phyloP scores from a whole-genome alignment of 2,113 vertebrate species.

The Mesitornis unicolor region DNA sequence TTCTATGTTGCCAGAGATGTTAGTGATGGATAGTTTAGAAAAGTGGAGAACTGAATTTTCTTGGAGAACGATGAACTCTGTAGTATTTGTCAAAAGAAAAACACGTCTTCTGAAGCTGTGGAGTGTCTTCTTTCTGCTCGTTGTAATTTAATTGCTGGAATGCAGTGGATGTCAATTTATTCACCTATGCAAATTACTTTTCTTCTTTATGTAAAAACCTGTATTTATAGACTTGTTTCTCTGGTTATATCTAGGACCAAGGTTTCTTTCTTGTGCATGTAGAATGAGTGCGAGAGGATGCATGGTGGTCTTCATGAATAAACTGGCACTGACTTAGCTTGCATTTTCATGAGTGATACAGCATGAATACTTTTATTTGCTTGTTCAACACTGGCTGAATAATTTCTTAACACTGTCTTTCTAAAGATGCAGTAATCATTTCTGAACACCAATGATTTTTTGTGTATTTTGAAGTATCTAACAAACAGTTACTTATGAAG shows the following conservation, averaged over 20 bases:
- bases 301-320: slow-evolving; percentile 69
- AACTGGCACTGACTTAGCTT: slow-evolving; percentile 70
- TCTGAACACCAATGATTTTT: slow-evolving; percentile 6
- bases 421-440: slow-evolving; percentile 78
- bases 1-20: neutral
- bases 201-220: slow-evolving; percentile 17
- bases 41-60: neutral
- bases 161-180: slow-evolving; percentile 17
- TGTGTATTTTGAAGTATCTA: slow-evolving; percentile 39
- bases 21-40: neutral
- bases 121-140: slow-evolving; percentile 35
- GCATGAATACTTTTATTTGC: slow-evolving; percentile 78
- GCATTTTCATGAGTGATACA: slow-evolving; percentile 60
- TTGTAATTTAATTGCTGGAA: slow-evolving; percentile 41
- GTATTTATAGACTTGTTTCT: slow-evolving; percentile 21
- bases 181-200: slow-evolving; percentile 30
- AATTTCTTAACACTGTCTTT: slow-evolving; percentile 72
- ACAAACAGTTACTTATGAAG: slow-evolving; percentile 6
- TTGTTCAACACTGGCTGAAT: slow-evolving; percentile 74
- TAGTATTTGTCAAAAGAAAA: neutral
- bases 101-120: neutral
- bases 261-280: slow-evolving; percentile 67
- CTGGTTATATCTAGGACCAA: neutral
- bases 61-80: neutral
- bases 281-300: slow-evolving; percentile 64